Conservation (phyloP, 2,888 invertebrate genomes). For the Thelaira solivaga region DNA sequence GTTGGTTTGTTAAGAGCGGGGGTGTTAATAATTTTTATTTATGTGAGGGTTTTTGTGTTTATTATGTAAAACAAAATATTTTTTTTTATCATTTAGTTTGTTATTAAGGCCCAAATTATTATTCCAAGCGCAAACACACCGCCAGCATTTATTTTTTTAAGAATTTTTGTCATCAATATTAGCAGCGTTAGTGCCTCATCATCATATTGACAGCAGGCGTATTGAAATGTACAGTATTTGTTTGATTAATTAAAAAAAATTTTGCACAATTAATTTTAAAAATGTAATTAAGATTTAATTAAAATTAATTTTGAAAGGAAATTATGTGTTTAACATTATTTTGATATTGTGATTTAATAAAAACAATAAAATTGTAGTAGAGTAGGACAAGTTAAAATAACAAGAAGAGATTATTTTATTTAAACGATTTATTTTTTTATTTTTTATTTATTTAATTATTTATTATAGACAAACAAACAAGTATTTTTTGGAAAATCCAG, state of each 20-base stretch:
- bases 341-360: conserved; percentile 19
- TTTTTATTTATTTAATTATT: no score
- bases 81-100: conserved; percentile 35
- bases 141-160: conserved; percentile 24
- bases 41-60: no score
- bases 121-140: background rate
- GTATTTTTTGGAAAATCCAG: background rate
- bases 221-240: background rate
- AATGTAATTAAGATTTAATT: conserved; percentile 41
- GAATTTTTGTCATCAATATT: conserved; percentile 14
- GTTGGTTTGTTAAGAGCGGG: conserved; percentile 18
- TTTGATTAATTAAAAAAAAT: conserved; percentile 4
- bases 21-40: background rate
- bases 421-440: conserved; percentile 15
- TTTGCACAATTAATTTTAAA: conserved; percentile 15
- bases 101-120: conserved; percentile 16
- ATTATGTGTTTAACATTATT: conserved; percentile 35
- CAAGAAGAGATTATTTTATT: conserved; percentile 16
- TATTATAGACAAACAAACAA: background rate
- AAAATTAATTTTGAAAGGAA: conserved; percentile 41
- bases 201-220: background rate
- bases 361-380: no score
- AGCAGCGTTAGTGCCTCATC: background rate
- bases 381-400: conserved; percentile 11
- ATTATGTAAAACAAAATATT: conserved; percentile 25